Base-by-base conservation (phyloP, 2,888 invertebrate genomes). In the Operophtera brumata region DNA sequence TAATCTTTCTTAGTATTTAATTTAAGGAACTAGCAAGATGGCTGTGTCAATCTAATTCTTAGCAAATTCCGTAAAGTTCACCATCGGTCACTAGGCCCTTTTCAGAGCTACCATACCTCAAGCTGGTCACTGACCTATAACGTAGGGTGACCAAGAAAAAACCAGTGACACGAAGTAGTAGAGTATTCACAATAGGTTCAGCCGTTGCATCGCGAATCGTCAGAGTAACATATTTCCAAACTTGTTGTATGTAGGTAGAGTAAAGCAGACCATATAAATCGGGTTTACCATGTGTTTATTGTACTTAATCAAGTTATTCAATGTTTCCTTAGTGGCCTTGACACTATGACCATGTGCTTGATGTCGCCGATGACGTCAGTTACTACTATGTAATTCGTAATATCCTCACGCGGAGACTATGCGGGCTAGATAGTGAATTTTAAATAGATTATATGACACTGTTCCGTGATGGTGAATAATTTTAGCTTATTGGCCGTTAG, bases 341-440 rank as follows among this genome's bases (percentile, higher is more conserved):
- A 73, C 73, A 69, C 59, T 64, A 60, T 50, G 64, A 59, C 65
- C 68, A 67, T 71, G 64, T 57, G 51, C 49, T 55, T 55, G 47
- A 47, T 55, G 50, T 60, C 56, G 52, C 57, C 34, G 55, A 57
- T 64, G 56, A 64, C 60, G 62, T 64, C 62, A 63, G 2, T 37
- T 44, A 45, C 30, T 30, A 6, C 37, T 40, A 51, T 34, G 35
- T 42, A 46, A 58, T 61, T 60, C 47, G 55, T 55, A 65, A 56
- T 55, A 57, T 59, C 57, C 60, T 63, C 63, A 65, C 65, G 58
- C 37, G 13, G 7, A 30, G 30, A 42, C 48, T 37, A 54, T 57
- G 42, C 57, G 61, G 55, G 58, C 12, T 30, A 34, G 54, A 47
- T 55, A 46, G 50, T 48, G 53, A 53, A 59, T 55, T 41, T 51